These are phyloP conservation scores for Tetramorium alpestre DNA, from an alignment of 1,140 invertebrate genomes.

Conservation along the genomic window DNA sequence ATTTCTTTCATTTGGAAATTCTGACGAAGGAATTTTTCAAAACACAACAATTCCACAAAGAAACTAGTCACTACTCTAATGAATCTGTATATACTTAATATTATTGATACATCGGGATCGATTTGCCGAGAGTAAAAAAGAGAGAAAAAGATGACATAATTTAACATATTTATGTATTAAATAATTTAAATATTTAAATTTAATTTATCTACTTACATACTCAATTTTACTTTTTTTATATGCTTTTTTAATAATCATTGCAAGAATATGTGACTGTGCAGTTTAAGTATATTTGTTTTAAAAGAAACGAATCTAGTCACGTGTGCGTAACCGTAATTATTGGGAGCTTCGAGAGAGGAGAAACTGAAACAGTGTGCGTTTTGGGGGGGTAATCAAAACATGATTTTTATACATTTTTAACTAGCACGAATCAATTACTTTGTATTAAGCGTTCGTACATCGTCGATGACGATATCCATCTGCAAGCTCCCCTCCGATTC, in stretches of 20 bases:
- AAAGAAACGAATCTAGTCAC: slow-evolving; percentile 59
- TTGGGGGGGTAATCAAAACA: slow-evolving; percentile 61
- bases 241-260: slow-evolving; percentile 16
- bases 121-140: slow-evolving; percentile 29
- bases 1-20: neutral
- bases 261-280: neutral
- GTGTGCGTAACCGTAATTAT: slow-evolving; percentile 31
- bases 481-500: slow-evolving; percentile 35
- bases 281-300: slow-evolving; percentile 20
- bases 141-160: slow-evolving; percentile 25
- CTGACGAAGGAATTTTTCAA: neutral
- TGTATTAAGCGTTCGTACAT: slow-evolving; percentile 13
- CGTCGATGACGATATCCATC: slow-evolving; percentile 24
- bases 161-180: slow-evolving; percentile 14
- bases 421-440: slow-evolving; percentile 60
- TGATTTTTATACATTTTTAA: slow-evolving; percentile 72
- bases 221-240: neutral
- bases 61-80: slow-evolving; percentile 70
- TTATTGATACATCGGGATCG: slow-evolving; percentile 65
- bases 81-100: slow-evolving; percentile 72
- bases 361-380: slow-evolving; percentile 33
- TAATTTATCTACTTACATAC: slow-evolving; percentile 31
- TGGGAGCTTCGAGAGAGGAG: slow-evolving; percentile 20
- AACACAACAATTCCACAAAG: slow-evolving; percentile 20
- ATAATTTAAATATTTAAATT: neutral